Base-by-base conservation (phyloP, 23 tunicate species). In the Halocynthia roretzi region DNA sequence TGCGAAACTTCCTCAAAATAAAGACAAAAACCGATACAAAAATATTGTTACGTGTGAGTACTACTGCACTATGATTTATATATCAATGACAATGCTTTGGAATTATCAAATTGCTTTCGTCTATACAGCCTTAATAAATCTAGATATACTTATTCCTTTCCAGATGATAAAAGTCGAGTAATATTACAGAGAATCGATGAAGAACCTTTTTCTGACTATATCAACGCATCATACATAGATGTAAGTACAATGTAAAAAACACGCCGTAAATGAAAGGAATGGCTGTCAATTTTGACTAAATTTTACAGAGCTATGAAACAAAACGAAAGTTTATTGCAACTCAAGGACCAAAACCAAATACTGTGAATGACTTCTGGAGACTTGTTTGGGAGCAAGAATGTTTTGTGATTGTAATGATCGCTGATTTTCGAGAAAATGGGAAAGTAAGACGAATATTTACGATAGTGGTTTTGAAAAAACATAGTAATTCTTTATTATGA, bases 301-400 rank as follows among this genome's bases (percentile, higher is more conserved):
- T 40, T 76, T 71, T 65, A 18, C 67, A 87, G 96, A 94, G 98
- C 48, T 78, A 82, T 56, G 53, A 78, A 12, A 54, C 23, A 5
- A 78, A 82, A 8, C 81, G 74, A 8, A 88, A 93, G 80, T 93
- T 87, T 52, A 93, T 93, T 61, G 98, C 98, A 7, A 83, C 98
- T 49, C 94, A 87, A 68, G 98, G 94, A 55, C 98, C 98, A 62
- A 93, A 83, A 65, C 85, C 83, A 31, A 87, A 61, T 70, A 93
- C 98, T 57, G 75, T 87, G 72, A 65, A 77, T 22, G 94, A 93
- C 62, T 93, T 93, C 71, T 93, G 98, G 98, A 54, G 94, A 69
- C 83, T 93, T 93, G 73, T 87, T n/a, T 93, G 98, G 98, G 98
- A 93, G 53, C 83, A 83, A 18, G n/a, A 60, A 6, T 76, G 80